Evolutionary conservation across 2,113 vertebrate genomes (phyloP).

Genomic region (Sander lucioperca): DNA sequence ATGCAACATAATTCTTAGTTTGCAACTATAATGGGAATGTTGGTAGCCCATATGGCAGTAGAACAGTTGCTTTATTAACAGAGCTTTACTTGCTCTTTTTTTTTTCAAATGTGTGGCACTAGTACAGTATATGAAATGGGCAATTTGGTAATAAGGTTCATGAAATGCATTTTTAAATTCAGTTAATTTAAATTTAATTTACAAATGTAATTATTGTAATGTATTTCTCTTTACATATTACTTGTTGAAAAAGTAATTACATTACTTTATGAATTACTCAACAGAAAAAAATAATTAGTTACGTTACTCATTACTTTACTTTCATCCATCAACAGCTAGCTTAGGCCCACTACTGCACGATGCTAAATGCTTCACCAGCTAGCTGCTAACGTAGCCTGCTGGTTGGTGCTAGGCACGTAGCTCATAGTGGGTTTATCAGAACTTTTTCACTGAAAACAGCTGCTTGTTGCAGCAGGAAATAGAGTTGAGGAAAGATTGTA

Average conservation of each 20-base stretch:
- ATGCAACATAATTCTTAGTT: not conserved
- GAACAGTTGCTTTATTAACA: too few relatives aligned
- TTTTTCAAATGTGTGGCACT: not conserved
- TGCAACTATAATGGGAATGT: not conserved
- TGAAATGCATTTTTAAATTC: not conserved
- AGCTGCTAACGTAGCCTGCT: not conserved
- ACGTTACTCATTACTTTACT: not conserved
- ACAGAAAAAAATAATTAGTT: not conserved
- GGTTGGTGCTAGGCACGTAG: not conserved
- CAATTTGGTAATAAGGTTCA: too few relatives aligned
- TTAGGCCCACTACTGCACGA: not conserved
- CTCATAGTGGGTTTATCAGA: not conserved
- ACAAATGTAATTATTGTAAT: too few relatives aligned
- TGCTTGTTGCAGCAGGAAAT: slow-evolving; percentile 5
- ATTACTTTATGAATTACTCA: not conserved
- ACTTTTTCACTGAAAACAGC: not conserved
- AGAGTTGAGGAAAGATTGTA: not conserved
- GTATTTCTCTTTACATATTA: too few relatives aligned
- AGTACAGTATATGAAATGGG: not conserved
- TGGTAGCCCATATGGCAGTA: not conserved
- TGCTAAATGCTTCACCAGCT: not conserved
- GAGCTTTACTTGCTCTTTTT: not conserved
- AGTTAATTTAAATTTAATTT: not conserved
- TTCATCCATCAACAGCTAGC: not conserved
- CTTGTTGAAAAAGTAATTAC: not conserved